Evolutionary conservation across 2,113 vertebrate genomes (phyloP).

Genomic region (Saguinus midas): DNA sequence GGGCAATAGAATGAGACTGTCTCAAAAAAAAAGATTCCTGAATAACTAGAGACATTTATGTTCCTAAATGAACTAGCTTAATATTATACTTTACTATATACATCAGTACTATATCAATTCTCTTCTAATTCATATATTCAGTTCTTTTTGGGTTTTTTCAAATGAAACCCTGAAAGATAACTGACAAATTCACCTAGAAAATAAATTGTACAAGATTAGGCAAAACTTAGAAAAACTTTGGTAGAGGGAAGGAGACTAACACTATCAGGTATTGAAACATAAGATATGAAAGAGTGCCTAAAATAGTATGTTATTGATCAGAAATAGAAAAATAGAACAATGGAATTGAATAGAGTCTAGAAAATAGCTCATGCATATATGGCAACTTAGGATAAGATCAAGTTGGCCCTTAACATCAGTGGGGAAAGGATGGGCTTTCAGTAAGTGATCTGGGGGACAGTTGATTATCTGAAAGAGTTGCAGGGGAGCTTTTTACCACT

Average conservation of each 20-base stretch:
- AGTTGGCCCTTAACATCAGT: background rate
- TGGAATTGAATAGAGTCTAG: background rate
- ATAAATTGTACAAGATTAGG: background rate
- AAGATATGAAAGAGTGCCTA: background rate
- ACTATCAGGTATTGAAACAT: background rate
- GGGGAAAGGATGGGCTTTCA: background rate
- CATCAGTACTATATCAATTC: background rate
- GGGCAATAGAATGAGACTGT: too few relatives aligned
- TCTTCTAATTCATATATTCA: background rate
- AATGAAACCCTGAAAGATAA: background rate
- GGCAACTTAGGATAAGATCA: background rate
- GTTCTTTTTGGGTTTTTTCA: constrained; percentile 13
- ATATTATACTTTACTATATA: background rate
- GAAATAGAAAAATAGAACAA: background rate
- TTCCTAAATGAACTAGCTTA: background rate
- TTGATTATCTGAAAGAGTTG: background rate
- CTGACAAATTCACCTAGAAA: background rate
- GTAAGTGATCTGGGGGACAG: background rate
- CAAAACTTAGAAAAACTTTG: background rate
- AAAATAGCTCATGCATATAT: background rate
- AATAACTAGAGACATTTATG: background rate
- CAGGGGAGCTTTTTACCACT: background rate
- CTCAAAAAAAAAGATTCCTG: background rate
- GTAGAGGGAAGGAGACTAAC: background rate
- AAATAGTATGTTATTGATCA: background rate